Percentiles rank a stretch among this genome's conserved stretches.
These are phyloP conservation scores for Hypotaenidia philippensis DNA, from an alignment of 2,797 vertebrate genomes.

Conservation along the genomic window DNA sequence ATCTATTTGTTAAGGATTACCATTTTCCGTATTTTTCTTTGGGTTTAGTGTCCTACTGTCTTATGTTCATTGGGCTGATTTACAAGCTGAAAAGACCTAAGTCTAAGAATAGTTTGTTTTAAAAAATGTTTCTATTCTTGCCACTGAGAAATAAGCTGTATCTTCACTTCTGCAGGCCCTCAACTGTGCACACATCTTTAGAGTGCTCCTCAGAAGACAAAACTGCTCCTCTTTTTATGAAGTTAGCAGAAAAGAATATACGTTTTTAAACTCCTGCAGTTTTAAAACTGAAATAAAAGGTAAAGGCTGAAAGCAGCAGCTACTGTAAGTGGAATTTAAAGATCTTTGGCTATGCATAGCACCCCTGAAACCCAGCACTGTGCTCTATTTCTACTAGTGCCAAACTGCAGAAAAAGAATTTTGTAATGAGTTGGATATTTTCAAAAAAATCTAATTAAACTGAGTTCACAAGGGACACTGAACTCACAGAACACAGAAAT, in stretches of 20 bases:
- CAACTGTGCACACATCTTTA: background rate
- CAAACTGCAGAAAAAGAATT: slow-evolving; percentile 6
- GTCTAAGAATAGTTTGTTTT: background rate
- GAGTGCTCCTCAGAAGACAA: background rate
- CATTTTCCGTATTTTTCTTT: background rate
- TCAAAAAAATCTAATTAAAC: slow-evolving; percentile 1
- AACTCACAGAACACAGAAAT: slow-evolving; percentile 24
- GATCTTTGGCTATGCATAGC: background rate
- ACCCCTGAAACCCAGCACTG: background rate
- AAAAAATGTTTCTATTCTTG: slow-evolving; percentile 34
- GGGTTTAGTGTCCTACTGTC: background rate
- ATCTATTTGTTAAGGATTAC: slow-evolving; percentile 18
- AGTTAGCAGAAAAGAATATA: background rate
- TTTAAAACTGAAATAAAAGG: background rate
- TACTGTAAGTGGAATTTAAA: background rate
- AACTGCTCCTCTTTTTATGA: background rate
- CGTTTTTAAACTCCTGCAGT: background rate
- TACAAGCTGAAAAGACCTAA: background rate
- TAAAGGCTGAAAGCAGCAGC: background rate
- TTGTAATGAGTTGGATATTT: background rate
- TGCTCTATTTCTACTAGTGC: slow-evolving; percentile 32
- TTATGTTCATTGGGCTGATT: background rate
- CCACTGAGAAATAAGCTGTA: background rate
- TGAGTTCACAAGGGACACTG: background rate
- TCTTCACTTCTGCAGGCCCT: background rate